These are phyloP conservation scores for Coreoperca whiteheadi DNA, from an alignment of 2,113 vertebrate genomes.

Conservation along the genomic window DNA sequence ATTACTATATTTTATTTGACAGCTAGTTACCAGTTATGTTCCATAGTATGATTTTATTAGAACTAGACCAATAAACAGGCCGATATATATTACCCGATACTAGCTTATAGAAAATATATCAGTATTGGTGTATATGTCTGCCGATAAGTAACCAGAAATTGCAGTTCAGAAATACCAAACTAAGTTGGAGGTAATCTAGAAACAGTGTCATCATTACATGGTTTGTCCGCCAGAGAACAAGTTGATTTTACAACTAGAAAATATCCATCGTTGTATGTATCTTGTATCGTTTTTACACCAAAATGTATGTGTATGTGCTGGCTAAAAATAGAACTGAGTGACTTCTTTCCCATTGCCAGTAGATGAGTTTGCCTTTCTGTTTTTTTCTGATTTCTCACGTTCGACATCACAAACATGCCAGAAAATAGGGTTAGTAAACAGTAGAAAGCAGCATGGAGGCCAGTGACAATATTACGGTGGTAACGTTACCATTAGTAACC, in stretches of 20 bases:
- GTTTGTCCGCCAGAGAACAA: background rate
- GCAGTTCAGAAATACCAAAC: background rate
- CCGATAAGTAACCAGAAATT: background rate
- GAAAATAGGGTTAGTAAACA: too few relatives aligned
- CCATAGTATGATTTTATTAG: background rate
- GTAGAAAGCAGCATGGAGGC: too few relatives aligned
- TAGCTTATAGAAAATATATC: background rate
- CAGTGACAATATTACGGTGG: too few relatives aligned
- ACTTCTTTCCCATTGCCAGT: too few relatives aligned
- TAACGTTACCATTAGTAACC: too few relatives aligned
- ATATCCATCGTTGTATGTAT: too few relatives aligned
- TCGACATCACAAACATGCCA: too few relatives aligned
- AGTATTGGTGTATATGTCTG: background rate
- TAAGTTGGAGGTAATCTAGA: background rate
- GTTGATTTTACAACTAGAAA: background rate
- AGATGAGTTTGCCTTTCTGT: too few relatives aligned
- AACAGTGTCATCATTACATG: background rate
- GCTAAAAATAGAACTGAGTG: too few relatives aligned
- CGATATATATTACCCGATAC: background rate
- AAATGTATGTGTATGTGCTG: too few relatives aligned
- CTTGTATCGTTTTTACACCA: too few relatives aligned
- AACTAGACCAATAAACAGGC: background rate
- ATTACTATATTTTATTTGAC: background rate
- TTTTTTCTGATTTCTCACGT: too few relatives aligned
- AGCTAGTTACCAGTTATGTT: background rate